phyloP scores from a whole-genome alignment of 2,888 invertebrate species.

The Prionchulus punctatus region DNA sequence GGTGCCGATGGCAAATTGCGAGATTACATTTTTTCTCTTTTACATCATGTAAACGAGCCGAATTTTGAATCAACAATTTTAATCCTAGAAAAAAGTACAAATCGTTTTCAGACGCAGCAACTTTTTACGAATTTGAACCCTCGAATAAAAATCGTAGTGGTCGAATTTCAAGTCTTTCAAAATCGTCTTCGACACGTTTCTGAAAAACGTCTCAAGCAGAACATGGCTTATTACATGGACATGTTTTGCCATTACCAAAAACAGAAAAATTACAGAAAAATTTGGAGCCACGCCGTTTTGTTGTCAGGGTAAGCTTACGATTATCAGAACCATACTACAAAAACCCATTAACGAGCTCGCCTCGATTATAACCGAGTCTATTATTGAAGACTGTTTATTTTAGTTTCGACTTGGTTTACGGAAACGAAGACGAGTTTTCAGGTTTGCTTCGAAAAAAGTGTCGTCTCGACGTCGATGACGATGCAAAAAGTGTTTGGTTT shows the following conservation, averaged over 20 bases:
- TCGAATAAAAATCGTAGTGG: not conserved
- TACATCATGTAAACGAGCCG: not conserved
- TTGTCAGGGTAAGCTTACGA: slow-evolving; percentile 8
- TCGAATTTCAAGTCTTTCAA: not conserved
- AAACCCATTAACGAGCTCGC: too few species aligned
- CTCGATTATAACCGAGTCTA: not conserved
- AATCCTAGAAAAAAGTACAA: too few species aligned
- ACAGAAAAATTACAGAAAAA: not conserved
- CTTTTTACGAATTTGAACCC: slow-evolving; percentile 2
- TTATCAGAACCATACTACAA: too few species aligned
- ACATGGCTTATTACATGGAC: slow-evolving; percentile 2
- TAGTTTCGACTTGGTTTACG: not conserved
- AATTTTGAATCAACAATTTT: not conserved
- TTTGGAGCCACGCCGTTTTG: slow-evolving; percentile 2
- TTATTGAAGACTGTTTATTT: too few species aligned
- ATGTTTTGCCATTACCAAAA: slow-evolving; percentile 3
- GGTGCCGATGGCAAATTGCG: too few species aligned
- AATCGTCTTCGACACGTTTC: not conserved
- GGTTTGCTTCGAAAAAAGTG: not conserved
- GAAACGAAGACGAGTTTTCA: too few species aligned
- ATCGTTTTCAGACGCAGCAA: not conserved
- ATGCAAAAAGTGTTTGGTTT: too few species aligned
- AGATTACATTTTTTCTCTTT: not conserved
- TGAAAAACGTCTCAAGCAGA: not conserved
- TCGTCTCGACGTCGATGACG: too few species aligned